These are phyloP conservation scores for Phoenicopterus ruber DNA, from an alignment of 2,113 vertebrate species.

Conservation along the genomic window DNA sequence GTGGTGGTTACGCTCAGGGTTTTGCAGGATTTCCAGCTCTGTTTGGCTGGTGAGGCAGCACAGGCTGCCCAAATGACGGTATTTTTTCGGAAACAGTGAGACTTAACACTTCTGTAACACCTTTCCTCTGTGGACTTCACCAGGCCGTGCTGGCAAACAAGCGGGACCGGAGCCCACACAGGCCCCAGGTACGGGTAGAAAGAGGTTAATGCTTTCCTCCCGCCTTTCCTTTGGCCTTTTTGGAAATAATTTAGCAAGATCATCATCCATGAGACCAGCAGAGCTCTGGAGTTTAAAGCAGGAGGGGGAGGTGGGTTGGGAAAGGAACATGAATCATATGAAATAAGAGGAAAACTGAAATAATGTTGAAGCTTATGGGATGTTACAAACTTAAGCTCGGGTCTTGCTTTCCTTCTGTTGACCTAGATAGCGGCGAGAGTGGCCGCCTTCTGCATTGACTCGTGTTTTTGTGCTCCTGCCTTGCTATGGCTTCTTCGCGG, in stretches of 20 bases:
- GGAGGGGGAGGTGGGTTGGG: background rate
- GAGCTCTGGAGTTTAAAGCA: background rate
- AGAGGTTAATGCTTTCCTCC: background rate
- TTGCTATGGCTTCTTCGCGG: background rate
- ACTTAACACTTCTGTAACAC: background rate
- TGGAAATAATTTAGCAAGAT: background rate
- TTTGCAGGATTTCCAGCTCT: background rate
- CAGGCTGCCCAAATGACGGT: background rate
- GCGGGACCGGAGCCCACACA: no score
- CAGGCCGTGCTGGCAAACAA: accelerated
- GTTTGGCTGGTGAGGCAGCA: background rate
- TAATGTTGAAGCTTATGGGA: background rate
- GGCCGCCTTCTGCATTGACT: background rate
- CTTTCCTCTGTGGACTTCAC: background rate
- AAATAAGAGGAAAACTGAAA: background rate
- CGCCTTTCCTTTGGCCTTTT: background rate
- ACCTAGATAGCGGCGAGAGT: background rate
- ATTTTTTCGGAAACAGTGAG: background rate
- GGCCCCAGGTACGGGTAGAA: background rate
- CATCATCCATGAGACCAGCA: background rate
- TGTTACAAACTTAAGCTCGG: background rate
- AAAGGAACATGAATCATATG: background rate
- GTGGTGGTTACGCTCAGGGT: background rate
- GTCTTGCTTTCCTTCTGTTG: background rate
- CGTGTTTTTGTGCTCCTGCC: background rate